Conservation (phyloP, 53 echinoderm and acorn worm species). For the Zoroaster sp. region DNA sequence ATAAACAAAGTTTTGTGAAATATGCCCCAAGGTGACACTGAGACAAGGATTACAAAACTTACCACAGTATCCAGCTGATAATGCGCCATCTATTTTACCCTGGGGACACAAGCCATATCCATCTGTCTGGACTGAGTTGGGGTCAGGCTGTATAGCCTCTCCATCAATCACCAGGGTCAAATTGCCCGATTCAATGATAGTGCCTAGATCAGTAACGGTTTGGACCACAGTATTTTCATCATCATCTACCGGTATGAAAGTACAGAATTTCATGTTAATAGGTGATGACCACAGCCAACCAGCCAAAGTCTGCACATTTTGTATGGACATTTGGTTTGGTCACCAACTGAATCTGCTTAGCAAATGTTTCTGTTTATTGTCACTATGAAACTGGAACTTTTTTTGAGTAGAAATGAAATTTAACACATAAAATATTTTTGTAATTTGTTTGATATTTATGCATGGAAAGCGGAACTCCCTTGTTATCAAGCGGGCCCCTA, state of each 20-base stretch:
- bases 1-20: no score
- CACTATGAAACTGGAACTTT: no score
- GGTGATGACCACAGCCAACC: neutral
- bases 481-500: no score
- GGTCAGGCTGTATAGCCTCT: neutral
- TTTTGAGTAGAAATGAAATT: no score
- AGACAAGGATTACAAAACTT: no score
- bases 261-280: neutral
- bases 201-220: neutral
- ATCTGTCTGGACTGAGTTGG: neutral
- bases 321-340: neutral
- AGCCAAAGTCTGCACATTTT: no score
- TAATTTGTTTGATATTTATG: no score
- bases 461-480: no score
- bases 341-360: neutral
- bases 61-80: neutral
- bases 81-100: neutral
- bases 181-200: neutral
- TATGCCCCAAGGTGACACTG: no score
- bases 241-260: neutral
- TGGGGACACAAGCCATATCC: neutral
- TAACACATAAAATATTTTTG: no score
- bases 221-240: neutral
- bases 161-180: neutral
- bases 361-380: neutral